These are phyloP conservation scores for Magallana ariakensis DNA, from an alignment of 1,140 invertebrate genomes.

Conservation along the genomic window DNA sequence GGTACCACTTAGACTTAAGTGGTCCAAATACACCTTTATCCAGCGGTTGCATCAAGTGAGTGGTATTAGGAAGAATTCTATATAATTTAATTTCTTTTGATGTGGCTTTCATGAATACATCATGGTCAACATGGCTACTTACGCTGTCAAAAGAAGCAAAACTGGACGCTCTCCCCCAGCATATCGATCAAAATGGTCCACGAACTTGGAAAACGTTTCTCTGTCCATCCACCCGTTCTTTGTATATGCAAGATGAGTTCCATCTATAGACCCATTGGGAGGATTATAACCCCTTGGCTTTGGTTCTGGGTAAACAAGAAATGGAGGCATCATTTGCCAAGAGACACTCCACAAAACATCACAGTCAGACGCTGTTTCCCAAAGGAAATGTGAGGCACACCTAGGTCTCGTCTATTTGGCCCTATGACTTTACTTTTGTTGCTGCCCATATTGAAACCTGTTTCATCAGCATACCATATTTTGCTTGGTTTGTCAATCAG, in stretches of 20 bases:
- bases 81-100: conserved; percentile 52
- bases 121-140: conserved; percentile 48
- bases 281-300: conserved; percentile 49
- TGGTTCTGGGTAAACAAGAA: conserved; percentile 46
- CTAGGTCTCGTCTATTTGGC: conserved; percentile 8
- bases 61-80: conserved; percentile 57
- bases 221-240: conserved; percentile 55
- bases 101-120: conserved; percentile 44
- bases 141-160: conserved; percentile 60
- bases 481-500: conserved; percentile 38
- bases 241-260: conserved; percentile 48
- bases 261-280: conserved; percentile 33
- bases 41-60: conserved; percentile 59
- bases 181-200: conserved; percentile 53
- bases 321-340: conserved; percentile 55
- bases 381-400: conserved; percentile 29
- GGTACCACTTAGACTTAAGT: conserved; percentile 51
- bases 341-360: conserved; percentile 42
- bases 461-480: conserved; percentile 49
- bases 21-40: conserved; percentile 57
- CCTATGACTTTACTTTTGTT: conserved; percentile 51
- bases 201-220: conserved; percentile 46
- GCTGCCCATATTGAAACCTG: conserved; percentile 46
- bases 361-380: conserved; percentile 43
- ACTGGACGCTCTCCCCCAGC: conserved; percentile 52